Evolutionary conservation across 2,888 invertebrate species (phyloP), one percentile per base, ranked within the genome.

Genomic region (Lasioglossum oenotherae): DNA sequence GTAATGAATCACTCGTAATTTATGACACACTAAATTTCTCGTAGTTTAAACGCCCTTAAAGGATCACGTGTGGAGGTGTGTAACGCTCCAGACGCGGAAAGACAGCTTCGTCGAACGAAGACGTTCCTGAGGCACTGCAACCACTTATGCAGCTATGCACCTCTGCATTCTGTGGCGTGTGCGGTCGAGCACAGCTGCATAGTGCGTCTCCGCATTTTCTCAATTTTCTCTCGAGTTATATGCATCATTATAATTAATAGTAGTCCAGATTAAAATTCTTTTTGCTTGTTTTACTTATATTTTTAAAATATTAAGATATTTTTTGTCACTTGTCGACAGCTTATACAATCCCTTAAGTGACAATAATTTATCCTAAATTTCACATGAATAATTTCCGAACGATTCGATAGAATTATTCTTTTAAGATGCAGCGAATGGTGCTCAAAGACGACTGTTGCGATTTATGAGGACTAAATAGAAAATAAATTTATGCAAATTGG

Each of bases 51-150:
- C 31, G 44, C 46, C 44, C 46, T 19, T 60, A 64, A 76, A 77
- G 67, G 23, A 77, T 77, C 64, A 31, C 44, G 31, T 10, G n/a
- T 64, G 31, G 16, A 46, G 46, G 31, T 31, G 60, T 27, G 60
- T 16, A 27, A 27, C n/a, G 49, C 6, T 49, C 31, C 6, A 23
- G 60, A 41, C 75, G 31, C 46, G 46, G 53, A 8, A 16, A n/a
- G 27, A n/a, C 31, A 67, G 16, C 35, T 38, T 27, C 27, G 49
- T 23, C n/a, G 46, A 53, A 16, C 19, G 31, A 53, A 53, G 49
- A 49, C 64, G 69, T 41, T 74, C 44, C 69, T 77, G 74, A 69
- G 76, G 46, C 49, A 78, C 71, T 49, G 77, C 81, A 76, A 76
- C 41, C 81, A 35, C 60, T 69, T 53, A 57, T 23, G 57, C 74